Evolutionary conservation across 1,140 invertebrate species (phyloP).

Genomic region (Glossosoma conforme): DNA sequence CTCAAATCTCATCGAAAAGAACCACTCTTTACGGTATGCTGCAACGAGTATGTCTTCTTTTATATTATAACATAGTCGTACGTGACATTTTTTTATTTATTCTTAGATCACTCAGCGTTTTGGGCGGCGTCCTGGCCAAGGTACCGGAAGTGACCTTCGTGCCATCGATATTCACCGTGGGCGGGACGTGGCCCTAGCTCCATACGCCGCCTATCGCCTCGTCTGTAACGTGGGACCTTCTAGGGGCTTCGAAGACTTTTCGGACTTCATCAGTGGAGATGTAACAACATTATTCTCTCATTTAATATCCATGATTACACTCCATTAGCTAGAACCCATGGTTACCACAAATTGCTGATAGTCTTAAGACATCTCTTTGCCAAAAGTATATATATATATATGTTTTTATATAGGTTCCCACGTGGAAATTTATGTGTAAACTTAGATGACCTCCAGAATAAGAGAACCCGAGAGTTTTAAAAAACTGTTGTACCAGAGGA

Average conservation of each 20-base stretch:
- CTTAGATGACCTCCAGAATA: too few relatives aligned
- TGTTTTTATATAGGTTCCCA: too few relatives aligned
- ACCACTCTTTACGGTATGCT: too few relatives aligned
- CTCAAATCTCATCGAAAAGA: too few relatives aligned
- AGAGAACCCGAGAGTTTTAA: too few relatives aligned
- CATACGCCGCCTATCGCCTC: conserved; percentile 62
- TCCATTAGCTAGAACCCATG: neutral
- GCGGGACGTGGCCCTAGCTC: conserved; percentile 72
- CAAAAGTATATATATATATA: too few relatives aligned
- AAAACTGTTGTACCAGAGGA: too few relatives aligned
- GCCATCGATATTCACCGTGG: conserved; percentile 69
- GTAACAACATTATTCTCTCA: too few relatives aligned
- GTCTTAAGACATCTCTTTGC: too few relatives aligned
- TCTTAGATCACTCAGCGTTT: conserved; percentile 1
- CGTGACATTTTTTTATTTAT: neutral
- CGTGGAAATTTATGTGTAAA: too few relatives aligned
- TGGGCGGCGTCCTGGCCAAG: conserved; percentile 26
- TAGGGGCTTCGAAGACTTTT: conserved; percentile 58
- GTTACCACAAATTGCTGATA: neutral
- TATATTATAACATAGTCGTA: neutral
- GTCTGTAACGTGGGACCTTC: conserved; percentile 60
- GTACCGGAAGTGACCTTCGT: conserved; percentile 57
- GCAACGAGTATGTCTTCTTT: too few relatives aligned
- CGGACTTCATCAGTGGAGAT: conserved; percentile 41
- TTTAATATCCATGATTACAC: conserved; percentile 4